phyloP scores from a whole-genome alignment of 2,797 vertebrate genomes.

The Sciaenops ocellatus region DNA sequence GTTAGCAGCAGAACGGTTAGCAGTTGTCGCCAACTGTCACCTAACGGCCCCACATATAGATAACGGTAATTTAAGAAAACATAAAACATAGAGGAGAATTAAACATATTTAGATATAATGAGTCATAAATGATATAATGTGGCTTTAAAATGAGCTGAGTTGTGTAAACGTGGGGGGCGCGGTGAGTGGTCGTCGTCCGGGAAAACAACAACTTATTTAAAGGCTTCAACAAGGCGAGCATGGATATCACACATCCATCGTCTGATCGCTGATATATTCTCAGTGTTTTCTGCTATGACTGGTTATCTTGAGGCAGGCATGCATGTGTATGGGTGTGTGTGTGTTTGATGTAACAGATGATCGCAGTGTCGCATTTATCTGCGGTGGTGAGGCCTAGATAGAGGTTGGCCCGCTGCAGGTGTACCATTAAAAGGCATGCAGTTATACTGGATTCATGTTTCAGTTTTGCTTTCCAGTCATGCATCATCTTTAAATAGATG shows the following conservation, averaged over 20 bases:
- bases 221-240: conserved; percentile 33
- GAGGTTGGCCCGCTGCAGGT: conserved; percentile 44
- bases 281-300: accelerated
- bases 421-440: not conserved
- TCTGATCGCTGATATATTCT: not conserved
- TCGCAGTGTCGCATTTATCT: conserved; percentile 67
- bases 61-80: not conserved
- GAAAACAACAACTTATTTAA: not conserved
- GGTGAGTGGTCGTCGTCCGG: conserved; percentile 11
- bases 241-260: too few relatives aligned
- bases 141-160: not conserved
- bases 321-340: not conserved
- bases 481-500: not conserved
- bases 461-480: conserved; percentile 23
- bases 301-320: too few relatives aligned
- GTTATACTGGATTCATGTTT: conserved; percentile 12
- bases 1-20: conserved; percentile 15
- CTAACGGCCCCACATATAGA: not conserved
- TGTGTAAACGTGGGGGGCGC: not conserved
- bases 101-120: accelerated
- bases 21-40: not conserved
- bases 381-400: conserved; percentile 62
- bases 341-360: not conserved
- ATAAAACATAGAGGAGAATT: accelerated
- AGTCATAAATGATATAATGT: not conserved